Base-by-base conservation (phyloP, 2,888 invertebrate species). In the Notocelia uddmanniana region DNA sequence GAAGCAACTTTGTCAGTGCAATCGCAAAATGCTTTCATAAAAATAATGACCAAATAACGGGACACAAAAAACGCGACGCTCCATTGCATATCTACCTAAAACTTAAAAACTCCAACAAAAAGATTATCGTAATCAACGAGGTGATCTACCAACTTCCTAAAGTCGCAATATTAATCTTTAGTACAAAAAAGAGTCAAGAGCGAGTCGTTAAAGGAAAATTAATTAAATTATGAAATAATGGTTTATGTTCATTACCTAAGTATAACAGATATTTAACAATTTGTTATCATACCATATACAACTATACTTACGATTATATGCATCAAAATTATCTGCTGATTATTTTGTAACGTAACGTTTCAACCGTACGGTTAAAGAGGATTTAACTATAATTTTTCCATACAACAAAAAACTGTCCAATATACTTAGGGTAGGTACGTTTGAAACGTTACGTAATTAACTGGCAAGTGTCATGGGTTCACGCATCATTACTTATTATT, bases 61-160 rank as follows among this genome's bases (percentile, higher is more conserved):
- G 76, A 81, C 80, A 69, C 80, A 86, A 87, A 87, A 83, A 85
- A 77, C 78, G 82, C 80, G 81, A 86, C 89, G 90, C 86, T 89
- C 77, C 84, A 83, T 75, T 84, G 87, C 77, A 79, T 84, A 80
- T 76, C 80, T 84, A 80, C 77, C 81, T 77, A 77, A 78, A 77
- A 81, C 80, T 85, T 81, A 90, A 92, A 91, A 91, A 90, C 85
- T 83, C 81, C 81, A 82, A 86, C 87, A 91, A 92, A 92, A 92
- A 91, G 84, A 88, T 84, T 88, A 81, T 89, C 86, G 89, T 91
- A 90, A 90, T 90, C 89, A 89, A 88, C 86, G 85, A 88, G 86
- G 88, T 91, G 91, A 91, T 90, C 91, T 87, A 91, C 74, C 72
- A 72, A 72, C 85, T 91, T 91, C 89, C 88, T 85, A 87, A 85